Percentiles rank a stretch among this genome's conserved stretches.
Conservation (phyloP, 23 tunicate genomes). For the Ascidia mentula region DNA sequence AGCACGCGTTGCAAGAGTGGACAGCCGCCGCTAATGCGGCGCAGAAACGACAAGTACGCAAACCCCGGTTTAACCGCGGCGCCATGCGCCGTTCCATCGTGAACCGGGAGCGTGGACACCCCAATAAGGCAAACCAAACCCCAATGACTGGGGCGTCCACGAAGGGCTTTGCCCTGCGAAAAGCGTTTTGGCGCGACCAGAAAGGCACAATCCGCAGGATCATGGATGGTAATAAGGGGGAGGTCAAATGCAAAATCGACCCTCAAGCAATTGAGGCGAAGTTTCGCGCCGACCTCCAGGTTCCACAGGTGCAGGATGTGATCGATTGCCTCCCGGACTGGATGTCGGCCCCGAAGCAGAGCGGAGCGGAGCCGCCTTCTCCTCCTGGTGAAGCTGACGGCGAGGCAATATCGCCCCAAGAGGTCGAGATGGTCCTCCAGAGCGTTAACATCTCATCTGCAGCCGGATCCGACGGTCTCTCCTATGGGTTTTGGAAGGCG, state of each 20-base stretch:
- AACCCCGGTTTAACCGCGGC: slow-evolving; percentile 14
- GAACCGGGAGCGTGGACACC: slow-evolving; percentile 3
- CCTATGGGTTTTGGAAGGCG: slow-evolving; percentile 3
- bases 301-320: background rate
- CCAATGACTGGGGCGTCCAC: background rate
- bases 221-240: background rate
- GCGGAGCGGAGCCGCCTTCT: background rate
- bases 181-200: slow-evolving; percentile 22
- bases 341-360: background rate
- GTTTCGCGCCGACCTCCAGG: background rate
- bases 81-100: background rate
- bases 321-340: background rate
- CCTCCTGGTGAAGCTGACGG: background rate
- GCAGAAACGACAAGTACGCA: background rate
- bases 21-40: background rate
- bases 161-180: slow-evolving; percentile 2
- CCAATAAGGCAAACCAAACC: background rate
- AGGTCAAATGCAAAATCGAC: background rate
- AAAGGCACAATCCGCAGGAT: slow-evolving; percentile 19
- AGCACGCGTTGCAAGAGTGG: slow-evolving; percentile 9
- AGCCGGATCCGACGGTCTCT: slow-evolving; percentile 18
- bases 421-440: no score
- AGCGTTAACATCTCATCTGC: background rate
- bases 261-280: background rate
- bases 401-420: background rate